A percentile compares a stretch with the other conserved stretches of the same genome.
Evolutionary conservation across 2,888 invertebrate genomes (phyloP).

Genomic region (Creontiades dilutus): DNA sequence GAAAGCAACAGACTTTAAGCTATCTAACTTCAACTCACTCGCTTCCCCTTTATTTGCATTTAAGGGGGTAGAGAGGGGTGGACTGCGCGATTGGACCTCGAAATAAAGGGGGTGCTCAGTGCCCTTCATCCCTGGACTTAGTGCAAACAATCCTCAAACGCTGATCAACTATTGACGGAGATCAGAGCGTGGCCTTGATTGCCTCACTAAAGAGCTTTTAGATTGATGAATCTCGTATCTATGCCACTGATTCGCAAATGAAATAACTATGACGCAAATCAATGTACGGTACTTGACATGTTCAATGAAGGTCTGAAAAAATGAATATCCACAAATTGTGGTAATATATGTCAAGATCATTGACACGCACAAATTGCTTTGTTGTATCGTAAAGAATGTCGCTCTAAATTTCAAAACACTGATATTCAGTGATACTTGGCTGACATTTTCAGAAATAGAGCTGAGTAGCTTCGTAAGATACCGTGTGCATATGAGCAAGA

Average conservation of each 20-base stretch:
- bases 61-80: background rate
- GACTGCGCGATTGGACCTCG: background rate
- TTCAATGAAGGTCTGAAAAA: background rate
- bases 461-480: no score
- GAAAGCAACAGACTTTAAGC: constrained; percentile 64
- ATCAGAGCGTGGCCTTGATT: constrained; percentile 33
- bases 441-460: no score
- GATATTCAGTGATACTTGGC: no score
- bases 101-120: constrained; percentile 18
- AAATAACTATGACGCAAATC: background rate
- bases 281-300: background rate
- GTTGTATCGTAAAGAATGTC: background rate
- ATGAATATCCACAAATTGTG: background rate
- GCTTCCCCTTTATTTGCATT: constrained; percentile 60
- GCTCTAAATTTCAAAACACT: no score
- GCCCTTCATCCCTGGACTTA: constrained; percentile 36
- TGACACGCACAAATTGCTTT: background rate
- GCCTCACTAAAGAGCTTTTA: constrained; percentile 36
- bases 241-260: background rate
- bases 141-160: constrained; percentile 53
- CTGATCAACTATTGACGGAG: constrained; percentile 49
- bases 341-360: background rate
- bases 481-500: no score
- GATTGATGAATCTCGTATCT: background rate
- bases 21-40: constrained; percentile 55